Evolutionary conservation across 2,113 vertebrate species (phyloP).

Genomic region (Sinocyclocheilus anophthalmus): DNA sequence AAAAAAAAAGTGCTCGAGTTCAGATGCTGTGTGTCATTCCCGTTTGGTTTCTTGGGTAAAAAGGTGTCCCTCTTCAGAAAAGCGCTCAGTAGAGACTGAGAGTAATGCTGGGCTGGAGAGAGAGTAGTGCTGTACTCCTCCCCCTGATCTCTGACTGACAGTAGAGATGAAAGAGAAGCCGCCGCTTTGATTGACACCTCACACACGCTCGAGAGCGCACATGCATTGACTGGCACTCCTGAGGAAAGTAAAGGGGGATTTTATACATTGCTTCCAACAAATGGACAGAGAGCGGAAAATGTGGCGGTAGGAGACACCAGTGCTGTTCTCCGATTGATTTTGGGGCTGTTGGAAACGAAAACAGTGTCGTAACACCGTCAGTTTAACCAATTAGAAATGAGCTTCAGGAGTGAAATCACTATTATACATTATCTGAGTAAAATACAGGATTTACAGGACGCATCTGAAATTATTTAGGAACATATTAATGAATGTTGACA

Average conservation of each 20-base stretch:
- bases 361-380: neutral
- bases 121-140: conserved; percentile 60
- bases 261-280: conserved; percentile 72
- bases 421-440: neutral
- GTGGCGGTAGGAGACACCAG: neutral
- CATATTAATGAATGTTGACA: neutral
- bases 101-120: conserved; percentile 38
- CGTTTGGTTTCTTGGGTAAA: conserved; percentile 13
- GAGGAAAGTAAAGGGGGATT: conserved; percentile 66
- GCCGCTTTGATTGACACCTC: conserved; percentile 83
- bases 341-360: conserved; percentile 31
- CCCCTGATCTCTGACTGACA: conserved; percentile 65
- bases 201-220: neutral
- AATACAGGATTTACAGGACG: neutral
- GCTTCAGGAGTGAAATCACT: neutral
- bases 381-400: conserved; percentile 7
- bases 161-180: conserved; percentile 87
- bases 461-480: neutral
- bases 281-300: conserved; percentile 62
- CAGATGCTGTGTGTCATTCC: conserved; percentile 42
- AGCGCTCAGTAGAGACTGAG: conserved; percentile 28
- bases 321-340: conserved; percentile 46
- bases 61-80: conserved; percentile 39
- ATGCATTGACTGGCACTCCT: conserved; percentile 79
- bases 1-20: neutral